These are phyloP conservation scores for Drepanosiphum platanoidis DNA, from an alignment of 2,888 invertebrate species.

Conservation along the genomic window DNA sequence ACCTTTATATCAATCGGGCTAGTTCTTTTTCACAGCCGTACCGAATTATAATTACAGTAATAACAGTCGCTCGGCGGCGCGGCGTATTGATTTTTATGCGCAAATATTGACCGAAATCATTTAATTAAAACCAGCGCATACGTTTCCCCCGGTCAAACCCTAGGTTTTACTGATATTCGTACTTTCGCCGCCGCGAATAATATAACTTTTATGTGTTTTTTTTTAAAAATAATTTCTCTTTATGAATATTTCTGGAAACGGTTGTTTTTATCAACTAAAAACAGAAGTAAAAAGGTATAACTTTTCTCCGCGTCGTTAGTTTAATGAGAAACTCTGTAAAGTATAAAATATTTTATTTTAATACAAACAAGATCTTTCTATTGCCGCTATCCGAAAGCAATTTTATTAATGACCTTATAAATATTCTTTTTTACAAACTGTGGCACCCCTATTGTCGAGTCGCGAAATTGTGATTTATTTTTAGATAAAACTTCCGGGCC, in stretches of 20 bases:
- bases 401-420: conserved; percentile 6
- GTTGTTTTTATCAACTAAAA: not conserved
- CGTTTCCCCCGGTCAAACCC: too few species aligned
- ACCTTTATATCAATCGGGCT: too few species aligned
- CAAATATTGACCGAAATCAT: too few species aligned
- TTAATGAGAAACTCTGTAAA: not conserved
- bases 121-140: too few species aligned
- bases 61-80: too few species aligned
- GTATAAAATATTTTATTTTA: not conserved
- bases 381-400: not conserved
- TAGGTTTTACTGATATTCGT: too few species aligned
- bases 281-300: not conserved
- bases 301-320: not conserved
- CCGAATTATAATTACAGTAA: too few species aligned
- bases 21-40: too few species aligned
- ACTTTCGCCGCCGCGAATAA: too few species aligned
- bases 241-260: not conserved
- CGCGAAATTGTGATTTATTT: not conserved
- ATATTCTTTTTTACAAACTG: not conserved
- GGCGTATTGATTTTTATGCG: too few species aligned
- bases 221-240: not conserved
- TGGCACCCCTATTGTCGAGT: not conserved
- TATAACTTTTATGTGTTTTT: too few species aligned
- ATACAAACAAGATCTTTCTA: not conserved
- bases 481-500: not conserved